Conservation (phyloP, 2,113 vertebrate genomes). For the Aspidoscelis tigris region DNA sequence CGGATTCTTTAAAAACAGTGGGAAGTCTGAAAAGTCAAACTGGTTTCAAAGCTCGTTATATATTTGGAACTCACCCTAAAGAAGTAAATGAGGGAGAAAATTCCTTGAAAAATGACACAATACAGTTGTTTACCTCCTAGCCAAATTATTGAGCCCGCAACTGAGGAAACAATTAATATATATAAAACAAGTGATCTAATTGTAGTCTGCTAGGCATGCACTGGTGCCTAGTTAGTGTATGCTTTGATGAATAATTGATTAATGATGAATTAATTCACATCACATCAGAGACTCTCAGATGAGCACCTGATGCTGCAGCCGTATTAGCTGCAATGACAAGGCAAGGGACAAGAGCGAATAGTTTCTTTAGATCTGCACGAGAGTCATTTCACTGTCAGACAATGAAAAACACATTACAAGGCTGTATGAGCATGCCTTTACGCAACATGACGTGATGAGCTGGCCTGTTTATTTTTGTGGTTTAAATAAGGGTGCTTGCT, state of each 20-base stretch:
- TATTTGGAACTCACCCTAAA: not conserved
- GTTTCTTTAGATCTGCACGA: constrained; percentile 1
- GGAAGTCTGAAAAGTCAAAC: too few species aligned
- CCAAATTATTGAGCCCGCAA: constrained; percentile 35
- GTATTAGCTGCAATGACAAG: accelerated
- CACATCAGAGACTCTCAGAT: accelerated
- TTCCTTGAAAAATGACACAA: constrained; percentile 5
- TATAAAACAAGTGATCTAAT: constrained; percentile 24
- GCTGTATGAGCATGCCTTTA: constrained; percentile 4
- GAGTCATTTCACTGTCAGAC: constrained; percentile 6
- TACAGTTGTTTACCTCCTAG: constrained; percentile 38
- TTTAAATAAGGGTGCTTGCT: not conserved
- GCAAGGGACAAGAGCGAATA: accelerated
- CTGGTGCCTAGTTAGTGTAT: constrained; percentile 5
- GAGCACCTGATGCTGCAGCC: not conserved
- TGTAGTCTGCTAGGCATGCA: not conserved
- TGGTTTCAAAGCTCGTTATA: too few species aligned
- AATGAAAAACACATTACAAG: constrained; percentile 15
- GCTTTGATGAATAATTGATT: constrained; percentile 28
- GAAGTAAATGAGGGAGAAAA: not conserved
- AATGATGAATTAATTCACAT: not conserved
- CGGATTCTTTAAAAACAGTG: too few species aligned
- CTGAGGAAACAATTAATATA: constrained; percentile 11
- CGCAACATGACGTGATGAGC: constrained; percentile 6
- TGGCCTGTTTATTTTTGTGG: constrained; percentile 13